Conservation (phyloP, 2,113 vertebrate species). For the Podarcis cretensis region DNA sequence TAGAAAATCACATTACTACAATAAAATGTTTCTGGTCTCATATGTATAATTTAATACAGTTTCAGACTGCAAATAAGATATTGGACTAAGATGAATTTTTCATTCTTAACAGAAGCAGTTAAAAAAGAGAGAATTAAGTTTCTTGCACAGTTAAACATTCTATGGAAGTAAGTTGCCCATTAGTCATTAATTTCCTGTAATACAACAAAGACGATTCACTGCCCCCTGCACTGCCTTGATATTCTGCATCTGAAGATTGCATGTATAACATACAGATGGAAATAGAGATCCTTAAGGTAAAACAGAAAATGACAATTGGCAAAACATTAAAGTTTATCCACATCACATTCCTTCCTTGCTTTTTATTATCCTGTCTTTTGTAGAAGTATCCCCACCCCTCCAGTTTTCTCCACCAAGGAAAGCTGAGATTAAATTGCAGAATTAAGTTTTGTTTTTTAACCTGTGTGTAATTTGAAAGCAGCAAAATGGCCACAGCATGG, state of each 20-base stretch:
- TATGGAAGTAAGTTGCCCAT: not conserved
- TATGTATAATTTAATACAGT: not conserved
- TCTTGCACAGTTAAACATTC: constrained; percentile 23
- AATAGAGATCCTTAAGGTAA: constrained; percentile 75
- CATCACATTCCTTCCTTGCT: constrained; percentile 70
- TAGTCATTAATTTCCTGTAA: constrained; percentile 53
- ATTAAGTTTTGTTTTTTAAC: constrained; percentile 63
- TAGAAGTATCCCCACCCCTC: constrained; percentile 30
- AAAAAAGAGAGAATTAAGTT: constrained; percentile 31
- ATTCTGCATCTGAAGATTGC: constrained; percentile 52
- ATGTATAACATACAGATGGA: constrained; percentile 68
- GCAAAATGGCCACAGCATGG: constrained; percentile 43
- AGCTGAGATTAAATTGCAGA: constrained; percentile 59
- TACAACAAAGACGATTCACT: constrained; percentile 26
- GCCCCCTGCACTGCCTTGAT: constrained; percentile 31
- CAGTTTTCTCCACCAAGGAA: constrained; percentile 46
- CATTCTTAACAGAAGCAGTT: constrained; percentile 23
- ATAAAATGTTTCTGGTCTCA: not conserved
- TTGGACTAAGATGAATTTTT: constrained; percentile 26
- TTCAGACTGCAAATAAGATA: constrained; percentile 19
- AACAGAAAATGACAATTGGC: constrained; percentile 76
- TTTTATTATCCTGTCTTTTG: constrained; percentile 77
- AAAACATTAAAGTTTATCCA: constrained; percentile 77
- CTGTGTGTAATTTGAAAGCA: constrained; percentile 55
- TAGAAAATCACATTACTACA: not conserved